Evolutionary conservation across 2,797 vertebrate species (phyloP).

Genomic region (Myripristis jacobus): DNA sequence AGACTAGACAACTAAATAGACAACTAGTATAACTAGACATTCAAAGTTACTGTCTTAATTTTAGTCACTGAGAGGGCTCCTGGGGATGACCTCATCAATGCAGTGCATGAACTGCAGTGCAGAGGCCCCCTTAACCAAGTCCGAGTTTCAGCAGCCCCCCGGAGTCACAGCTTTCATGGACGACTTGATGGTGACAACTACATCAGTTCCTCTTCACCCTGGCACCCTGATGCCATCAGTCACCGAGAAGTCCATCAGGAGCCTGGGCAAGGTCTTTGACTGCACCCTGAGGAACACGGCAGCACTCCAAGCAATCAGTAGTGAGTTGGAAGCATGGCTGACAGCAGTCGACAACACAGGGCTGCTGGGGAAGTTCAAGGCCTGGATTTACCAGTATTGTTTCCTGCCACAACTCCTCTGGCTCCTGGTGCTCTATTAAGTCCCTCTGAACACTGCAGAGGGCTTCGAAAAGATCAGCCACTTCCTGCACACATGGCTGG

Average conservation of each 20-base stretch:
- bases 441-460: not conserved
- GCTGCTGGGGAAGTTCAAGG: slow-evolving; percentile 11
- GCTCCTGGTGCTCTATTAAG: not conserved
- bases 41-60: too few species aligned
- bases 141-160: not conserved
- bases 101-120: too few species aligned
- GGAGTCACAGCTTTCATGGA: not conserved
- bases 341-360: slow-evolving; percentile 2
- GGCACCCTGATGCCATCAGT: not conserved
- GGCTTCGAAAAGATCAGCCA: too few species aligned
- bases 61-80: too few species aligned
- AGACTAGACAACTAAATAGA: too few species aligned
- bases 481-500: too few species aligned
- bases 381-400: not conserved
- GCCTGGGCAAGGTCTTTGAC: slow-evolving; percentile 10
- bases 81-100: too few species aligned
- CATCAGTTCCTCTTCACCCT: not conserved
- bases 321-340: slow-evolving; percentile 1
- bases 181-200: not conserved
- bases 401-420: not conserved
- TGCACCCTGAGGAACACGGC: slow-evolving; percentile 15
- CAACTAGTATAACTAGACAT: too few species aligned
- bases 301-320: slow-evolving; percentile 1
- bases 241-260: not conserved
- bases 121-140: not conserved